Percentiles rank a stretch among this genome's conserved stretches.
phyloP scores from a whole-genome alignment of 2,113 vertebrate species.

The Malurus cyaneus region DNA sequence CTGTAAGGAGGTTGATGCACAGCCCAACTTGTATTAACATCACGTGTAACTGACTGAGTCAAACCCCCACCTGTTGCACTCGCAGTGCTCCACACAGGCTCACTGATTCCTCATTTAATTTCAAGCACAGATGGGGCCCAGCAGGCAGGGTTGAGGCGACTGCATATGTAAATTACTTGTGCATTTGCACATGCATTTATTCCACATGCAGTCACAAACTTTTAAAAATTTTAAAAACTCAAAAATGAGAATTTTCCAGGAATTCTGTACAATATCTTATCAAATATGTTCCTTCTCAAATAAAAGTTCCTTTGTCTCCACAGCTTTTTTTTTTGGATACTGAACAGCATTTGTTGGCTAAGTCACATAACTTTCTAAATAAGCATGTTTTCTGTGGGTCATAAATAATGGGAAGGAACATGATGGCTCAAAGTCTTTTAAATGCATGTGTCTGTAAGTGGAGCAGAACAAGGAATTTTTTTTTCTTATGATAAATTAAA shows the following conservation, averaged over 20 bases:
- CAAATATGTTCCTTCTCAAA: background rate
- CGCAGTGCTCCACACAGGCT: background rate
- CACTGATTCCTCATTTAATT: background rate
- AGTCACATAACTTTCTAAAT: conserved; percentile 17
- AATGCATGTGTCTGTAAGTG: background rate
- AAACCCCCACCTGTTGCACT: background rate
- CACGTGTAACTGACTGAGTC: background rate
- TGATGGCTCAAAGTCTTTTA: conserved; percentile 23
- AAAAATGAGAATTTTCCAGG: background rate
- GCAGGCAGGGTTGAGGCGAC: background rate
- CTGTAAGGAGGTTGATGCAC: background rate
- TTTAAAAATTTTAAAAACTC: background rate
- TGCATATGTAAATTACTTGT: background rate
- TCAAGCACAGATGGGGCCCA: background rate
- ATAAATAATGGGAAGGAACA: conserved; percentile 41
- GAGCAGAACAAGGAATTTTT: background rate
- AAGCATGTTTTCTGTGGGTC: conserved; percentile 1
- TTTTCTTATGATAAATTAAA: conserved; percentile 26
- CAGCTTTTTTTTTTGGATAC: background rate
- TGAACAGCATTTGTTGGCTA: background rate
- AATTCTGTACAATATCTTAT: background rate
- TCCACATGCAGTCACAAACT: background rate
- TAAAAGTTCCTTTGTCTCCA: background rate
- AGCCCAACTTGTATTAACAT: background rate
- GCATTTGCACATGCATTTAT: background rate